phyloP scores from a whole-genome alignment of 2,888 invertebrate genomes.

The Tineola bisselliella region DNA sequence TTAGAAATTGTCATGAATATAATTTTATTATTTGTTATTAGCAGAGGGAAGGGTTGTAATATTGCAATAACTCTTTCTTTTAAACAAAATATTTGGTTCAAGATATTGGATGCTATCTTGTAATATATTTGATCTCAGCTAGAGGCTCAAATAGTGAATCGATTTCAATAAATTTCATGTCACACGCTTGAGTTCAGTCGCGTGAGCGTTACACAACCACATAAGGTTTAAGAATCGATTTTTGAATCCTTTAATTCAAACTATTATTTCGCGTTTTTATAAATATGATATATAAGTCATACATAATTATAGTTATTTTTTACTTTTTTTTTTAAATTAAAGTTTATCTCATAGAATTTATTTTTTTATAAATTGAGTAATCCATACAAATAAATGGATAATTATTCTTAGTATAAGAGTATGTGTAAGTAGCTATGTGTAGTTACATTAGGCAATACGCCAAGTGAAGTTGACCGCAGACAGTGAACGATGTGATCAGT shows the following conservation, averaged over 20 bases:
- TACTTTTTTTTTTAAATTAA: too few species aligned
- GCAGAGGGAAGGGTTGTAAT: not conserved
- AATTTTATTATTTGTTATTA: not conserved
- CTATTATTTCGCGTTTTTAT: too few species aligned
- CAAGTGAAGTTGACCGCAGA: conserved; percentile 9
- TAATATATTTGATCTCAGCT: not conserved
- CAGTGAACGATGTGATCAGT: conserved; percentile 12
- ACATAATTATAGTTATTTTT: too few species aligned
- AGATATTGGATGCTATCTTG: not conserved
- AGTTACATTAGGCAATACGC: conserved; percentile 8
- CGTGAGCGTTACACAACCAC: not conserved
- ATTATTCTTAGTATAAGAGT: too few species aligned
- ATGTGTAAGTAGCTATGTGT: not conserved
- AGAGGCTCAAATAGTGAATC: not conserved
- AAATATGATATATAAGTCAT: too few species aligned
- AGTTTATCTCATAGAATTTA: too few species aligned
- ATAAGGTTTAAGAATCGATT: too few species aligned
- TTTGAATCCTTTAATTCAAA: too few species aligned
- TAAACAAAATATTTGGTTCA: not conserved
- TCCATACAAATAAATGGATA: too few species aligned
- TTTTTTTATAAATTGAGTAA: too few species aligned
- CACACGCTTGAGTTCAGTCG: not conserved
- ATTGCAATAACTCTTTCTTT: not conserved
- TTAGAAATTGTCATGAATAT: not conserved
- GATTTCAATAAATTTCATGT: conserved; percentile 6